Evolutionary conservation across 2,888 invertebrate genomes (phyloP), one percentile per base, ranked within the genome.

Genomic region (Nezara viridula): DNA sequence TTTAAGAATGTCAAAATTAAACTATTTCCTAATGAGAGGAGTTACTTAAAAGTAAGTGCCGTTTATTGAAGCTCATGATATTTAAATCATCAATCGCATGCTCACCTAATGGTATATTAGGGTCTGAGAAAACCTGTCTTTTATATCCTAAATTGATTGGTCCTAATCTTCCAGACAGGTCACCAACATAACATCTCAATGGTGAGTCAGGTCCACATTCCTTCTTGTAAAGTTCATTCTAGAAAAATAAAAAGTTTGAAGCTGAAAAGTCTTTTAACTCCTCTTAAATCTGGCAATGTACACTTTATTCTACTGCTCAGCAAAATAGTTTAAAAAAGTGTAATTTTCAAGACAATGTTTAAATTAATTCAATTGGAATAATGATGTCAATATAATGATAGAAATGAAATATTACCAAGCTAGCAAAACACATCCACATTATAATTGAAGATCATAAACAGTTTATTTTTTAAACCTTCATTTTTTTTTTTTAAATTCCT

Each of bases 181-280:
- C 98, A 0, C 98, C 98, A 0, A 98, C 96, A 92, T 98, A 96
- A 92, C 98, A 98, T 4, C 98, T 94, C 89, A 98, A 93, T 0
- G 98, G 98, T 92, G 98, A 97, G 92, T 97, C 96, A 0, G 96
- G 95, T 0, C 96, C 96, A 92, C 98, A 98, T 93, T 98, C 98
- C 93, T 96, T 95, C 89, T 94, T 95, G 93, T 98, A 98, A 86
- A 97, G 93, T 90, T 97, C 97, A 88, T 95, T 95, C 97, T 98
- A 92, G 16, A 92, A 77, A 40, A 40, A 24, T 27, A 2, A 73
- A 73, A 32, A 66, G 16, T 66, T 32, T 66, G 32, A 32, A 66
- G 6, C 32, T 27, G 27, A 66, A 27, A 12, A 32, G 6, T 66
- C 12, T 66, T 19, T 88, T 9, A 37, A 81, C 50, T n/a, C 47